Conservation (phyloP, 1,140 invertebrate genomes). For the Macrocentrus cingulum region DNA sequence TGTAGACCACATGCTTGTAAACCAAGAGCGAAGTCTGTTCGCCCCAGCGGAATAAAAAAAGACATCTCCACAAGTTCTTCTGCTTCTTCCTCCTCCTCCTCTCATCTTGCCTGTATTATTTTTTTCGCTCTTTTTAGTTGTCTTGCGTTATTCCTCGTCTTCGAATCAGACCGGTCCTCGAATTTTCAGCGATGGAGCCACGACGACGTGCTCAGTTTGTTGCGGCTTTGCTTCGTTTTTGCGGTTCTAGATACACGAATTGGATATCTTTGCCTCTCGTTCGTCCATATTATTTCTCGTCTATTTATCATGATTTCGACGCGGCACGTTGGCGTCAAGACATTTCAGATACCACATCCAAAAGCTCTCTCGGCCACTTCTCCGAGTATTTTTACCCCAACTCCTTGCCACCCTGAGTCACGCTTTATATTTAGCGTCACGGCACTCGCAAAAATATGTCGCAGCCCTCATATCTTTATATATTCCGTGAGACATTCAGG, state of each 20-base stretch:
- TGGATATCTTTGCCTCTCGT: not conserved
- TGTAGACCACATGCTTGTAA: slow-evolving; percentile 60
- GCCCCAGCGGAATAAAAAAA: slow-evolving; percentile 35
- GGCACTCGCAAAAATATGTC: slow-evolving; percentile 51
- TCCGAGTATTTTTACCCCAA: slow-evolving; percentile 30
- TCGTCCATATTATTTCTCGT: slow-evolving; percentile 15
- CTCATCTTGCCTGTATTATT: slow-evolving; percentile 1
- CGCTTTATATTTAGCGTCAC: slow-evolving; percentile 49
- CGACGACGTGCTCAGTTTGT: slow-evolving; percentile 6
- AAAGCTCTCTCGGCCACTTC: slow-evolving; percentile 12
- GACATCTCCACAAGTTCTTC: slow-evolving; percentile 27
- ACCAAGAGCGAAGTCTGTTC: slow-evolving; percentile 59
- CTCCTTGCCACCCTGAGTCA: slow-evolving; percentile 43
- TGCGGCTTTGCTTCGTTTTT: not conserved
- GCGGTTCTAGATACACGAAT: not conserved
- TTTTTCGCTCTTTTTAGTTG: slow-evolving; percentile 5
- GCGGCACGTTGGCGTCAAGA: slow-evolving; percentile 15
- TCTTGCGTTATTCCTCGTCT: not conserved
- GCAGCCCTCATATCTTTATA: slow-evolving; percentile 32
- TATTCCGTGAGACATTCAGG: slow-evolving; percentile 21
- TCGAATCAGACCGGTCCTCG: slow-evolving; percentile 28
- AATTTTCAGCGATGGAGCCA: slow-evolving; percentile 22
- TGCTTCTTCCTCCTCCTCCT: slow-evolving; percentile 9
- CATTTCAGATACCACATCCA: not conserved
- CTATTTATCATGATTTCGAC: slow-evolving; percentile 14